Conservation (phyloP, 2,888 invertebrate genomes). For the Sturmia bella region DNA sequence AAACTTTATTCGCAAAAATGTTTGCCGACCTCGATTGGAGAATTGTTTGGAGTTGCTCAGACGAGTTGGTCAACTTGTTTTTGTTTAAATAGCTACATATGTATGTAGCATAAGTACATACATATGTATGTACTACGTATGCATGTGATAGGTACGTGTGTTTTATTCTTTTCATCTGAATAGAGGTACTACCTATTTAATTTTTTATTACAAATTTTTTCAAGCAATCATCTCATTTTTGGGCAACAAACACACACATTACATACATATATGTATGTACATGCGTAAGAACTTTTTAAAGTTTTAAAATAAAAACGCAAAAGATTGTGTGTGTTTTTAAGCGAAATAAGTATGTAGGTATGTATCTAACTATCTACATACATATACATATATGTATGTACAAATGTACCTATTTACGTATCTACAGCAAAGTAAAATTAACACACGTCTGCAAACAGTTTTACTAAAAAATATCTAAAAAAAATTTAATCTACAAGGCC, state of each 20-base stretch:
- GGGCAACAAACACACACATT: not conserved
- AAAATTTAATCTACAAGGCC: conserved; percentile 56
- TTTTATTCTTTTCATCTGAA: too few species aligned
- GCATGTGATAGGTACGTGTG: too few species aligned
- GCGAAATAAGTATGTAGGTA: too few species aligned
- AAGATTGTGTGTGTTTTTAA: too few species aligned
- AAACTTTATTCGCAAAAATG: not conserved
- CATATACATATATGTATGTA: not conserved
- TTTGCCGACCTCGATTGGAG: not conserved
- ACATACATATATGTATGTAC: not conserved
- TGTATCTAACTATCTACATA: too few species aligned
- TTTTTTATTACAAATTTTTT: too few species aligned
- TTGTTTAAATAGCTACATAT: too few species aligned
- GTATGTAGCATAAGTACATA: too few species aligned
- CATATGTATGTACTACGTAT: too few species aligned
- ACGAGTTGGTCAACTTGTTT: too few species aligned
- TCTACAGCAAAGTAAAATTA: conserved; percentile 27
- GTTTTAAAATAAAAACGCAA: not conserved
- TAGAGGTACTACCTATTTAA: too few species aligned
- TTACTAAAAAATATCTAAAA: conserved; percentile 37
- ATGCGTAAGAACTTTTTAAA: not conserved
- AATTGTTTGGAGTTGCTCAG: not conserved
- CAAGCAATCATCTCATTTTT: not conserved
- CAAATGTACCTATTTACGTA: not conserved
- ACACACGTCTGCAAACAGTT: conserved; percentile 49